Base-by-base conservation (phyloP, 1,140 invertebrate species). In the Dreissena polymorpha region DNA sequence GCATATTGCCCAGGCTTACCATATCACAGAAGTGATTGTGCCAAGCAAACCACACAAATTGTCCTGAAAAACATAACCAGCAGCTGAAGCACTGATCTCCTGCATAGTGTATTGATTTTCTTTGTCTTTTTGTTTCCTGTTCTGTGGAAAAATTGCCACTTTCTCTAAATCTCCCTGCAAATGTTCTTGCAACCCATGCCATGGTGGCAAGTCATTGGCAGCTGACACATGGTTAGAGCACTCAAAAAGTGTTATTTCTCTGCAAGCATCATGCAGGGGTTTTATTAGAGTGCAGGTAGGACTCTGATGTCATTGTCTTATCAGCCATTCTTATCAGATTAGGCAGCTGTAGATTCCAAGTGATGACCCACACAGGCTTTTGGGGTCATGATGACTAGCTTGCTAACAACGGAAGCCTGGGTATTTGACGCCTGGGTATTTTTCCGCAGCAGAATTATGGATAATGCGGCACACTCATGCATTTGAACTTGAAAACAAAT, bases 61-160 rank as follows among this genome's bases (percentile, higher is more conserved):
- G 53, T 27, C 68, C 55, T 74, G 57, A 63, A 65, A 77, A 50
- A 53, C 21, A 64, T n/a, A 69, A 51, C 21, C 18, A 77, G 81
- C 81, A 76, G 81, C 73, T 83, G 73, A 83, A 25, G 63, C 64
- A 76, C 25, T 51, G 49, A 64, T 55, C 71, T 64, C 71, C 60
- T 74, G 79, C 69, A 70, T 82, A 63, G 70, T 72, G 72, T 83
- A 83, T 83, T 83, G 81, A 83, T 83, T 83, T 83, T 83, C 81
- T 75, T 83, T 83, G 72, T 75, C 72, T 75, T 83, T 75, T 83
- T 83, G 81, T 76, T 83, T 77, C 81, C 64, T 82, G 73, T 77
- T 68, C 50, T 21, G 27, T 68, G 39, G 65, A 70, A 83, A 83
- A 82, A 83, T 65, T n/a, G 57, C 69, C 55, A 53, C 29, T 76